phyloP scores from a whole-genome alignment of 2,797 vertebrate genomes.

The Gymnoscopelus braueri region DNA sequence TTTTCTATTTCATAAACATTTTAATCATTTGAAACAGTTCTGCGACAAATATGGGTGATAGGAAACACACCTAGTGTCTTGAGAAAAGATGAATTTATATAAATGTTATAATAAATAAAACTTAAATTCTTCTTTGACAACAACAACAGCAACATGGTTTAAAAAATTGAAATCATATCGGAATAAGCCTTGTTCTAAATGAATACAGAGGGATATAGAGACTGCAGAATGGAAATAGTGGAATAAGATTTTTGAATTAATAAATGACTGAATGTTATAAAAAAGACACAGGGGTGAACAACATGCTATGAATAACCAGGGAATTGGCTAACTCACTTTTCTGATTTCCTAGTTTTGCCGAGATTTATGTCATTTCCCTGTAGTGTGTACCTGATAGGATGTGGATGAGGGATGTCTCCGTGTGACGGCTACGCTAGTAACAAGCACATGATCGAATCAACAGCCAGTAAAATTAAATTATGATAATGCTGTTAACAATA shows the following conservation, averaged over 20 bases:
- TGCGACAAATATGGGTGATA: too few relatives aligned
- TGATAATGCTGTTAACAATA: conserved; percentile 83
- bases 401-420: conserved; percentile 79
- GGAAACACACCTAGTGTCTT: conserved; percentile 1
- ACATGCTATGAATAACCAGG: conserved; percentile 46
- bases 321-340: conserved; percentile 55
- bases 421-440: conserved; percentile 77
- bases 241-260: too few relatives aligned
- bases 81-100: conserved; percentile 6
- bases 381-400: conserved; percentile 61
- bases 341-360: conserved; percentile 64
- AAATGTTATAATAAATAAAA: too few relatives aligned
- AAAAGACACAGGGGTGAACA: conserved; percentile 42
- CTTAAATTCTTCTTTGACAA: too few relatives aligned
- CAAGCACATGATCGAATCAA: conserved; percentile 80
- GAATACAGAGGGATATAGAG: too few relatives aligned
- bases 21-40: conserved; percentile 26
- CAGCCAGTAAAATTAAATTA: conserved; percentile 75
- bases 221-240: too few relatives aligned
- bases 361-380: conserved; percentile 65
- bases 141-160: too few relatives aligned
- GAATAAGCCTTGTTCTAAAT: too few relatives aligned
- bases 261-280: conserved; percentile 30
- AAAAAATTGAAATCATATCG: too few relatives aligned
- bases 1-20: conserved; percentile 27